These are phyloP conservation scores for Otolemur garnettii DNA, from an alignment of 2,113 vertebrate genomes.

Conservation along the genomic window DNA sequence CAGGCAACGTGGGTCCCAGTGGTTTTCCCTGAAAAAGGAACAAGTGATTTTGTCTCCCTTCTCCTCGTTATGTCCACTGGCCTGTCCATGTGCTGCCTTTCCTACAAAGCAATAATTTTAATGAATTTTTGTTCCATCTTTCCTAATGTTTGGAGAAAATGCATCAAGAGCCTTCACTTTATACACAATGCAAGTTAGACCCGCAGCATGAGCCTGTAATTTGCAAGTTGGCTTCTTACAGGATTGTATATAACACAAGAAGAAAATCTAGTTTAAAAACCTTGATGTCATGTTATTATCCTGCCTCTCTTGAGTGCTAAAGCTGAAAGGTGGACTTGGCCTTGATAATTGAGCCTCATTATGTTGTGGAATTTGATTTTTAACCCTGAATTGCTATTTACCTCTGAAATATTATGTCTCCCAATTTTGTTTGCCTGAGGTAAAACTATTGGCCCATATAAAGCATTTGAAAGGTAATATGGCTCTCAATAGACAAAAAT, in stretches of 20 bases:
- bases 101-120: neutral
- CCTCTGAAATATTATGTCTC: neutral
- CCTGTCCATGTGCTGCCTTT: neutral
- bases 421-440: conserved; percentile 17
- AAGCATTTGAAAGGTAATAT: conserved; percentile 54
- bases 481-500: neutral
- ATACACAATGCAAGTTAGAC: neutral
- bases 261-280: neutral
- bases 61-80: neutral
- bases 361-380: neutral
- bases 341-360: neutral
- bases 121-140: neutral
- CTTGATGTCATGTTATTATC: neutral
- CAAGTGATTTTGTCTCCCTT: neutral
- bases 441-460: conserved; percentile 4
- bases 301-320: neutral
- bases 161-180: neutral
- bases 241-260: neutral
- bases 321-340: neutral
- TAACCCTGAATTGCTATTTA: conserved; percentile 42
- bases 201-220: neutral
- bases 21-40: neutral
- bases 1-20: neutral
- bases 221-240: neutral
- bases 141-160: neutral